Evolutionary conservation across 2,797 vertebrate genomes (phyloP).

Genomic region (Crenichthys baileyi): DNA sequence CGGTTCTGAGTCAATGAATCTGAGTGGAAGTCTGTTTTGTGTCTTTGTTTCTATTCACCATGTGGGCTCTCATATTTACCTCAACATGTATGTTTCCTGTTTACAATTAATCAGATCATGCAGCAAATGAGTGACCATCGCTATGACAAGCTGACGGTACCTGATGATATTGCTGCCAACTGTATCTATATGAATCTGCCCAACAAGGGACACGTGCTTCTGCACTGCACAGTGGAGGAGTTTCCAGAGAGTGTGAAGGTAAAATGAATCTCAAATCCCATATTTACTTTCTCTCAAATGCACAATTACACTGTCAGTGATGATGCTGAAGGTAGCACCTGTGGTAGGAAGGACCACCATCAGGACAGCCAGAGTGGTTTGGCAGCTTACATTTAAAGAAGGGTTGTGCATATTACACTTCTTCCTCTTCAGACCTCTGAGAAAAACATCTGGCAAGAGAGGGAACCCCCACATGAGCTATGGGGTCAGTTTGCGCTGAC

Average conservation of each 20-base stretch:
- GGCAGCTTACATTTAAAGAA: constrained; percentile 44
- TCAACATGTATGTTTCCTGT: constrained; percentile 26
- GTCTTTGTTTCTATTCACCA: constrained; percentile 30
- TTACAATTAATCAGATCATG: constrained; percentile 86
- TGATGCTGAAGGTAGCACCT: constrained; percentile 21
- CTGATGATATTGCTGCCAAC: constrained; percentile 91
- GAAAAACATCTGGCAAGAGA: constrained; percentile 49
- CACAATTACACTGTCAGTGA: constrained; percentile 19
- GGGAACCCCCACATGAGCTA: constrained; percentile 27
- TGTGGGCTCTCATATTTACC: constrained; percentile 4
- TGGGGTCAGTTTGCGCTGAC: constrained; percentile 33
- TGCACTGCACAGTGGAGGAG: constrained; percentile 88
- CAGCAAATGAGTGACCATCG: constrained; percentile 97
- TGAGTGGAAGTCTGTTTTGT: constrained; percentile 38
- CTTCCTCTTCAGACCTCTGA: constrained; percentile 51
- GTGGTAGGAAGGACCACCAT: constrained; percentile 21
- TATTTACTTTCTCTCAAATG: constrained; percentile 11
- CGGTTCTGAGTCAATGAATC: constrained; percentile 32
- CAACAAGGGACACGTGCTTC: constrained; percentile 89
- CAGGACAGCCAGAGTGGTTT: constrained; percentile 28
- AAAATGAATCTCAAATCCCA: constrained; percentile 33
- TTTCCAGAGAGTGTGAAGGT: constrained; percentile 94
- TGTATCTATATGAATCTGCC: constrained; percentile 94
- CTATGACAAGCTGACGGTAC: constrained; percentile 95
- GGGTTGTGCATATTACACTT: constrained; percentile 37